Percentiles rank a stretch among this genome's conserved stretches.
These are phyloP conservation scores for Lepidotrigona ventralis DNA, from an alignment of 1,140 invertebrate species.

Conservation along the genomic window DNA sequence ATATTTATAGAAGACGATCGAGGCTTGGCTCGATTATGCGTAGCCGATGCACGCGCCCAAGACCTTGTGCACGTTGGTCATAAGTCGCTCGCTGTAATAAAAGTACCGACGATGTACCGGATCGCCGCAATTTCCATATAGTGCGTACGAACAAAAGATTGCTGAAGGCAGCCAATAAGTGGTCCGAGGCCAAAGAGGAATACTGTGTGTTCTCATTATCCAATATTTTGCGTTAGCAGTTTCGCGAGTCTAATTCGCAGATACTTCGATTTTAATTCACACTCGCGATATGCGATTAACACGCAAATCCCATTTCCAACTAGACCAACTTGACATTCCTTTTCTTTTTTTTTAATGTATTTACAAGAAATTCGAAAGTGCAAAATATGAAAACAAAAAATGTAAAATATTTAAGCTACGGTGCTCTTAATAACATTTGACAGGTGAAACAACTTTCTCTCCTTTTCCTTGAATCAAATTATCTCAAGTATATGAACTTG, in stretches of 20 bases:
- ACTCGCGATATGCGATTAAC: not conserved
- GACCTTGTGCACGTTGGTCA: slow-evolving; percentile 44
- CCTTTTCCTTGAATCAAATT: no score
- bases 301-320: no score
- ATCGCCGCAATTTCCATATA: slow-evolving; percentile 35
- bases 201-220: slow-evolving; percentile 18
- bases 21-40: slow-evolving; percentile 43
- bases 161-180: slow-evolving; percentile 39
- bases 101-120: slow-evolving; percentile 22
- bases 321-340: no score
- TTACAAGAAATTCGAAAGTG: no score
- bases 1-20: slow-evolving; percentile 24
- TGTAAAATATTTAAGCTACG: no score
- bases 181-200: slow-evolving; percentile 40
- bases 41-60: slow-evolving; percentile 1
- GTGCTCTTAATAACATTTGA: no score
- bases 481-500: no score
- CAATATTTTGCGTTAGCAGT: slow-evolving; percentile 19
- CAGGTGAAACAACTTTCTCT: no score
- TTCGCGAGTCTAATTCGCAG: not conserved
- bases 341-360: no score
- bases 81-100: slow-evolving; percentile 51
- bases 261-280: not conserved
- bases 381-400: no score
- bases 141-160: slow-evolving; percentile 46